Conservation (phyloP, 2,113 vertebrate species). For the Irena cyanogastra region DNA sequence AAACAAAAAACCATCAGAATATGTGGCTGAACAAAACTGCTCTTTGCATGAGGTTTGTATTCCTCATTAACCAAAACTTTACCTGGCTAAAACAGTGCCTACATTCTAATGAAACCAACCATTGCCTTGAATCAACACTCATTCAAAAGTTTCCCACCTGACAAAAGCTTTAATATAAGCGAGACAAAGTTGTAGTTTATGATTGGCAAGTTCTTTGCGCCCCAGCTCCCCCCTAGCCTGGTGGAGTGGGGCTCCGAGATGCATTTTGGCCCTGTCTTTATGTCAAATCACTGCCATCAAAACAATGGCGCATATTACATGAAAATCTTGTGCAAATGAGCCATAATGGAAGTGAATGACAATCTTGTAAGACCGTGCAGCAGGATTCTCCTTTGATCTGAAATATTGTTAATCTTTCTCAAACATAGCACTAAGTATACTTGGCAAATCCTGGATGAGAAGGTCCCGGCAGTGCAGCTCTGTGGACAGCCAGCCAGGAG, state of each 20-base stretch:
- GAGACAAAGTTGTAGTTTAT: conserved; percentile 72
- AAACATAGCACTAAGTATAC: conserved; percentile 64
- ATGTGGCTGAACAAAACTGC: neutral
- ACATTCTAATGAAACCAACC: conserved; percentile 65
- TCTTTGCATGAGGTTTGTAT: neutral
- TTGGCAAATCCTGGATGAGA: conserved; percentile 75
- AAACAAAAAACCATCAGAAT: neutral
- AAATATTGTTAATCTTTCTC: conserved; percentile 82
- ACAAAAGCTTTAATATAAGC: conserved; percentile 60
- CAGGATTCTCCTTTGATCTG: conserved; percentile 86
- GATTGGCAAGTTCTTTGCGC: conserved; percentile 74
- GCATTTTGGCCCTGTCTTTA: conserved; percentile 72
- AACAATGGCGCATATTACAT: conserved; percentile 86
- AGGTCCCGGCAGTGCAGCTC: conserved; percentile 32
- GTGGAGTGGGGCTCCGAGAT: conserved; percentile 34
- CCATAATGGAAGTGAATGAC: conserved; percentile 82
- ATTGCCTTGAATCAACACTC: conserved; percentile 64
- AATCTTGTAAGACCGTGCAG: conserved; percentile 81
- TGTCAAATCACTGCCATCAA: conserved; percentile 79
- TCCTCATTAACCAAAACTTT: conserved; percentile 4
- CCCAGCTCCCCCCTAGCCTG: conserved; percentile 58
- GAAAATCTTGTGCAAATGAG: conserved; percentile 84
- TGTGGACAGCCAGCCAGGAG: conserved; percentile 32
- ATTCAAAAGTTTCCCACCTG: conserved; percentile 75
- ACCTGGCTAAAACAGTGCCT: conserved; percentile 10